phyloP scores from a whole-genome alignment of 2,797 vertebrate genomes.

The Sebastes minor region DNA sequence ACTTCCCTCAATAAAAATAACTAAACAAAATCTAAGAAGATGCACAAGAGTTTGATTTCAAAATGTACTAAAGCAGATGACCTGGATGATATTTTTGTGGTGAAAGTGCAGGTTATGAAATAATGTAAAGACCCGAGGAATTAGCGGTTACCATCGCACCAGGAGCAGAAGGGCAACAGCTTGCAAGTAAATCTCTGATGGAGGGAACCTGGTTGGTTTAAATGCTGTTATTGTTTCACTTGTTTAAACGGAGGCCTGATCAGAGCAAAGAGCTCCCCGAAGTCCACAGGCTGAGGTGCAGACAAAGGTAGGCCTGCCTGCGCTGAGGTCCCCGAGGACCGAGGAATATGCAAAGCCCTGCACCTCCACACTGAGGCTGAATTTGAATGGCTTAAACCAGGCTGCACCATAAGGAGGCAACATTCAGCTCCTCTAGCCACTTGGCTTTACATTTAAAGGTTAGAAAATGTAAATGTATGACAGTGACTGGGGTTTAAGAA shows the following conservation, averaged over 20 bases:
- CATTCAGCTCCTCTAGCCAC: conserved; percentile 54
- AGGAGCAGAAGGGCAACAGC: conserved; percentile 86
- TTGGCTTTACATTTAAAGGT: conserved; percentile 71
- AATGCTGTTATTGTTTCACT: conserved; percentile 89
- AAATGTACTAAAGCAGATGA: not conserved
- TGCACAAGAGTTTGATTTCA: not conserved
- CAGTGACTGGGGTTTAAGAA: conserved; percentile 43
- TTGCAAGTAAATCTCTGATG: conserved; percentile 87
- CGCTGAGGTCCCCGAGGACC: conserved; percentile 78
- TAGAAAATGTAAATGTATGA: conserved; percentile 62
- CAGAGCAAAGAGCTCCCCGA: conserved; percentile 86
- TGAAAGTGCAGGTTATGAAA: conserved; percentile 16
- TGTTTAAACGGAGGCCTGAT: conserved; percentile 92
- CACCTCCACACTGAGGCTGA: conserved; percentile 74
- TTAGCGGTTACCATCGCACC: conserved; percentile 35
- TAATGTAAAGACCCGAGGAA: conserved; percentile 31
- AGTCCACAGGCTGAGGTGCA: conserved; percentile 78
- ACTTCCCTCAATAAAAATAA: not conserved
- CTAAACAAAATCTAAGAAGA: not conserved
- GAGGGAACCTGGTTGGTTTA: conserved; percentile 86
- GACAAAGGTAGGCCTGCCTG: conserved; percentile 79
- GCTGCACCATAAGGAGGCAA: conserved; percentile 69
- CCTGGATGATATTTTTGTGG: not conserved
- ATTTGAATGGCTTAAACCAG: conserved; percentile 71
- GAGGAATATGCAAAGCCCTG: conserved; percentile 80